Base-by-base conservation (phyloP, 1,140 invertebrate species). In the Euura lappo region DNA sequence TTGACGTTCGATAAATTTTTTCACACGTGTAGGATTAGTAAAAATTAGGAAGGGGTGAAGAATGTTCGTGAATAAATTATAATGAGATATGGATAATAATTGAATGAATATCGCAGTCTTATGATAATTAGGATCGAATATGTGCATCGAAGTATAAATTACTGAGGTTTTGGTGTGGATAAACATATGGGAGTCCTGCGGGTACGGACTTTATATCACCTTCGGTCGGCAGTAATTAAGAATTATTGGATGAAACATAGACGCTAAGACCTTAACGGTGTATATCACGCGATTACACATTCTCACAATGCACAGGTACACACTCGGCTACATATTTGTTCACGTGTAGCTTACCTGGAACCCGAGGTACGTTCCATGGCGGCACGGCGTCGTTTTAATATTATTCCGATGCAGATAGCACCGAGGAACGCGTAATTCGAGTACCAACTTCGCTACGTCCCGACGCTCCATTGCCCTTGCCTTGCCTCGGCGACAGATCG, bases 341-440 rank as follows among this genome's bases (percentile, higher is more conserved):
- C 28, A 28, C 6, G 1, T 44, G 13, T 44, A 28, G 28, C 66
- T 44, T 68, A 3, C 72, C 74, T 71, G 10, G 77, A 72, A 80
- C 78, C 77, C 73, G 75, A 75, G 76, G 73, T 75, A 76, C 74
- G 77, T 76, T 77, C 51, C 51, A 6, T 60, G 6, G 51, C 13
- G 51, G 6, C 13, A 11, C 51, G 51, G 51, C 28, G 28, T 28
- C 28, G 28, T 60, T 60, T 60, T 60, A 60, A 85, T 86, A 85
- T 86, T 86, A 86, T 86, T 81, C 81, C 79, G 84, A 85, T 85
- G 84, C 84, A 85, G 84, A 85, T 86, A 84, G 81, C 78, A 72
- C 73, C 75, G 77, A 76, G 74, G 76, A 78, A 75, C 80, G 79
- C 78, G 81, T 86, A 85, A 85, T 81, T 84, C 81, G 80, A 83